phyloP scores from a whole-genome alignment of 2,888 invertebrate species.

The Gymnocheta viridis region DNA sequence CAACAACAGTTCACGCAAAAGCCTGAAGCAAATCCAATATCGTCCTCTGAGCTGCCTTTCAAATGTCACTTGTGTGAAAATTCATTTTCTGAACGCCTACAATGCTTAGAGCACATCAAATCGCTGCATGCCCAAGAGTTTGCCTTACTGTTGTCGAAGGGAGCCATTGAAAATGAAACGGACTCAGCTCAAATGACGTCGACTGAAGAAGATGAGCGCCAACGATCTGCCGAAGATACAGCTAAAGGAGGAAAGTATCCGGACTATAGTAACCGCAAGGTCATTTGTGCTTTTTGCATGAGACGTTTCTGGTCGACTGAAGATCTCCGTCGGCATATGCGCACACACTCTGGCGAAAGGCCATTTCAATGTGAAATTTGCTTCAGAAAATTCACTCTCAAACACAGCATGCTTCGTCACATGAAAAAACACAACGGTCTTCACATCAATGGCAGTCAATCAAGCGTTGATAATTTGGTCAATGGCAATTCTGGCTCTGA shows the following conservation, averaged over 20 bases:
- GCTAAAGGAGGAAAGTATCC: conserved; percentile 87
- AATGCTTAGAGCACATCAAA: conserved; percentile 91
- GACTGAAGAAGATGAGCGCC: conserved; percentile 84
- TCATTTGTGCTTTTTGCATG: conserved; percentile 95
- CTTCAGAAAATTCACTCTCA: conserved; percentile 92
- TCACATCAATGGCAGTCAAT: conserved; percentile 78
- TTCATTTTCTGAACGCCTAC: conserved; percentile 90
- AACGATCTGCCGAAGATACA: conserved; percentile 85
- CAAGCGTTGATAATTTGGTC: conserved; percentile 70
- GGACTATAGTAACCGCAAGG: conserved; percentile 93
- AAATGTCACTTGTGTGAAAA: conserved; percentile 97
- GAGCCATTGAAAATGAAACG: conserved; percentile 86
- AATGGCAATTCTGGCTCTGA: conserved; percentile 79
- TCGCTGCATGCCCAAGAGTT: conserved; percentile 90
- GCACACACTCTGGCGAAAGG: conserved; percentile 95
- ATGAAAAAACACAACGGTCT: conserved; percentile 92
- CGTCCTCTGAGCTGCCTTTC: conserved; percentile 88
- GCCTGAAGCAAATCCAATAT: conserved; percentile 47
- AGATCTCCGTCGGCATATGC: conserved; percentile 95
- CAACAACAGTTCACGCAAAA: conserved; percentile 80
- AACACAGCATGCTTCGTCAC: conserved; percentile 97
- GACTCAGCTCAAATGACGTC: conserved; percentile 65
- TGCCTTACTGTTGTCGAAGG: conserved; percentile 90
- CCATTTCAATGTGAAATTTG: conserved; percentile 96
- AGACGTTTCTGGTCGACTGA: conserved; percentile 97